Evolutionary conservation across 2,888 invertebrate species (phyloP), one percentile per base, ranked within the genome.

Genomic region (Diabrotica balteata): DNA sequence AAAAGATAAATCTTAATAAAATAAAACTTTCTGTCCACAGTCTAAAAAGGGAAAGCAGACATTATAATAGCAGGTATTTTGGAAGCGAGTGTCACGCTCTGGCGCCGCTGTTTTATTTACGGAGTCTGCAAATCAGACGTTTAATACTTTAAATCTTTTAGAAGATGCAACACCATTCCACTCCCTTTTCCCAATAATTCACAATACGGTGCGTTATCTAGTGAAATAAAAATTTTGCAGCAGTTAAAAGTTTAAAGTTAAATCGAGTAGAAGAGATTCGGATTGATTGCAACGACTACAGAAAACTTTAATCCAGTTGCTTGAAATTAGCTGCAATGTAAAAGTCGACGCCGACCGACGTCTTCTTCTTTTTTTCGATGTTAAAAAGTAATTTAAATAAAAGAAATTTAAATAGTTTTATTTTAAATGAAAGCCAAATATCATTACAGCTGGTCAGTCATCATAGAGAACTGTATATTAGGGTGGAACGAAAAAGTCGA

Each of bases 181-280:
- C 8, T 4, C 43, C 43, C 55, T 44, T 57, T 17, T 4, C 8
- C 9, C 11, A 69, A 69, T 72, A 72, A 67, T 66, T 69, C 68
- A 72, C 69, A 72, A 69, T 67, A 69, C 70, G 70, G 62, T 52
- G 61, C 68, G 68, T 72, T 72, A 72, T 72, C 72, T 66, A 44
- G 60, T 51, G 67, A 69, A 72, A 63, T 68, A 72, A 70, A 70
- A 68, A 68, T 70, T 72, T 68, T 68, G 59, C 68, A 62, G 54
- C 63, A 70, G 67, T 70, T 70, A 67, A 66, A 70, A 70, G 63
- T 70, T 63, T 49, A 67, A 59, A 62, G 63, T 67, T 70, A 65
- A 70, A 67, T 70, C 67, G 67, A 53, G 61, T 55, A 65, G 70
- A 70, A 70, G 60, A 61, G 64, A 52, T 59, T 65, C 44, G 59